Conservation (phyloP, 2,888 invertebrate species). For the Apodemia hepburni region DNA sequence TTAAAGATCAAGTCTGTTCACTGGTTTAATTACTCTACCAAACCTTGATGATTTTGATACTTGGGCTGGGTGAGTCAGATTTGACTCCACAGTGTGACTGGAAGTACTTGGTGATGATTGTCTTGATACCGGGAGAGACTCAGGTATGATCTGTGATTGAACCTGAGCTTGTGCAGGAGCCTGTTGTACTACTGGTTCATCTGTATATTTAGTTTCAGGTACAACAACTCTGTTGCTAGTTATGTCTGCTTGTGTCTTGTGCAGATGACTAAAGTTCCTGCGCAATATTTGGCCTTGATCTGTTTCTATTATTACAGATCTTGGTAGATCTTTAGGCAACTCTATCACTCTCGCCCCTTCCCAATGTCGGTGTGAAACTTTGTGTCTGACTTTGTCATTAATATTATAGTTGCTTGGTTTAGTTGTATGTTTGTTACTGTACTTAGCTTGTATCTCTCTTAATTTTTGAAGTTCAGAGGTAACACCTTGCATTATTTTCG, state of each 20-base stretch:
- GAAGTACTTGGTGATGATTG: neutral
- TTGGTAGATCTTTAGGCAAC: neutral
- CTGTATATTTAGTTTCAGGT: neutral
- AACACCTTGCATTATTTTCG: slow-evolving; percentile 23
- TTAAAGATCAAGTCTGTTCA: too few relatives aligned
- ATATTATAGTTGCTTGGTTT: too few relatives aligned
- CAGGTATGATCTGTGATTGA: neutral
- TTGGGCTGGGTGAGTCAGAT: too few relatives aligned
- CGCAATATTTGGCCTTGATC: too few relatives aligned
- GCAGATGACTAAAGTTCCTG: too few relatives aligned
- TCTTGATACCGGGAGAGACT: neutral
- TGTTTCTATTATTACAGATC: too few relatives aligned
- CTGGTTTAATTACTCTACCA: too few relatives aligned
- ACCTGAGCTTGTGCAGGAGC: neutral
- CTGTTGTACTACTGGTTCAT: slow-evolving; percentile 1
- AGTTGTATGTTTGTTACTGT: too few relatives aligned
- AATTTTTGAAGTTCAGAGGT: slow-evolving; percentile 20
- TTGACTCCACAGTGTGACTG: neutral
- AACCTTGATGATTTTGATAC: too few relatives aligned
- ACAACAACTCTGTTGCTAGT: neutral
- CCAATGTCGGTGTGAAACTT: too few relatives aligned
- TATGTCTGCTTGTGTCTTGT: too few relatives aligned
- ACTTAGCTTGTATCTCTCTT: slow-evolving; percentile 22
- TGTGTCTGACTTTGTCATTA: too few relatives aligned
- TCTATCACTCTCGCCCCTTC: neutral